Base-by-base conservation (phyloP, 2,113 vertebrate genomes). In the Australoheros scitulus region DNA sequence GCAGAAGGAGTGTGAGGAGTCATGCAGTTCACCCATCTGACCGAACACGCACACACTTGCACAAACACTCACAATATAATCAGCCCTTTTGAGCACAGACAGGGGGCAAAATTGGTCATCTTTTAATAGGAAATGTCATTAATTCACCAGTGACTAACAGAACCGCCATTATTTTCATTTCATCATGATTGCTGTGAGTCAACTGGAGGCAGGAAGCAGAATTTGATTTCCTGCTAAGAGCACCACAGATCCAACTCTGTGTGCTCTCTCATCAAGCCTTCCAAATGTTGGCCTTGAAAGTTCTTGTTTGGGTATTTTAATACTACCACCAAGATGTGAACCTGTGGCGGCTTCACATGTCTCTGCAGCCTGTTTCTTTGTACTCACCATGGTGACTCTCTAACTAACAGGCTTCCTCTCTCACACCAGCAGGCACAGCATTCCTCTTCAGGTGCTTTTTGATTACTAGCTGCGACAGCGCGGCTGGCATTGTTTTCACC, bases 11-110 rank as follows among this genome's bases (percentile, higher is more conserved):
- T 91, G 90, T 87, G 89, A 91, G 75, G 87, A 88, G 70, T 90
- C 91, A 81, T 58, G 88, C 58, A 52, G 92, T 84, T 91, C 61
- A 76, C 72, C 86, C 89, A 90, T 89, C 89, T 92, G 90, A 91
- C 87, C 34, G 47, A 75, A 65, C 76, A 63, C 61, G n/a, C 50
- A 81, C 80, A 82, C 85, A 87, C 79, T 26, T 6, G 1, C 9
- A 26, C 57, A 41, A 77, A 83, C 50, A 76, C 80, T 86, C 61
- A 63, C 61, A 74, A 58, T 36, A 77, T 65, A 56, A 77, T 60
- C 74, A 70, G 56, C 83, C 11, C 61, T 70, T 87, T 47, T 22
- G 34, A 36, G 60, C 7, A 3, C 77, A 63, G 34, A 15, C 50
- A 11, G 47, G 43, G 77, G 64, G 61, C 26, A 10, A 61, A 79